Evolutionary conservation across 2,888 invertebrate species (phyloP), one percentile per base, ranked within the genome.

Genomic region (Baccha elongata): DNA sequence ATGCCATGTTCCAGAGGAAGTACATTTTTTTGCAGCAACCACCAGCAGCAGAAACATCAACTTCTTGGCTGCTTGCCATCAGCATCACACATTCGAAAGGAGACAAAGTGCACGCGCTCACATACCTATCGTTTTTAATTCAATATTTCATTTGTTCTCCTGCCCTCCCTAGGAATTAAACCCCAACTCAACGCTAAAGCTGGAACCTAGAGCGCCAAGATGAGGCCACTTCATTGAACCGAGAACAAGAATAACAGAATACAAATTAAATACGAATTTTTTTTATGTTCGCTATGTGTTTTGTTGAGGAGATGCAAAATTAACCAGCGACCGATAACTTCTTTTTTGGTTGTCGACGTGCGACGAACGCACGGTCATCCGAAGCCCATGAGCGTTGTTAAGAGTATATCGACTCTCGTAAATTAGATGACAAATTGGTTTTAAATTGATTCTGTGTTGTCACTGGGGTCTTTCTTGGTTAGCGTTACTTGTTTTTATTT

Each of bases 401-500:
- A 80, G 79, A 83, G 80, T 83, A 84, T 83, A 84, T 62, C 40
- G 42, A 72, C 55, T 76, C 75, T 86, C 86, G 85, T 86, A 86
- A 86, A 86, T 86, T 86, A 86, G 85, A 86, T 86, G 85, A 86
- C 86, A 86, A 86, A 86, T 86, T 86, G 86, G 86, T 86, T 86
- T 86, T 86, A 86, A 86, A 86, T 86, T 86, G 86, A 86, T 86
- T 86, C 85, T 85, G 83, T 80, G 85, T 83, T 83, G 83, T 83
- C 83, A 83, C 62, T 29, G 76, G 68, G 76, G 84, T 76, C 76
- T 85, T 55, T 26, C 35, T 1, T n/a, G 37, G 37, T 42, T 83
- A 48, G 74, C 58, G 78, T 71, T 60, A 40, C 71, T 52, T 60
- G 78, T 44, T 26, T 46, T 44, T 11, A n/a, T n/a, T 35, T 15